These are phyloP conservation scores for Procambarus clarkii DNA, from an alignment of 1,140 invertebrate species.

Conservation along the genomic window DNA sequence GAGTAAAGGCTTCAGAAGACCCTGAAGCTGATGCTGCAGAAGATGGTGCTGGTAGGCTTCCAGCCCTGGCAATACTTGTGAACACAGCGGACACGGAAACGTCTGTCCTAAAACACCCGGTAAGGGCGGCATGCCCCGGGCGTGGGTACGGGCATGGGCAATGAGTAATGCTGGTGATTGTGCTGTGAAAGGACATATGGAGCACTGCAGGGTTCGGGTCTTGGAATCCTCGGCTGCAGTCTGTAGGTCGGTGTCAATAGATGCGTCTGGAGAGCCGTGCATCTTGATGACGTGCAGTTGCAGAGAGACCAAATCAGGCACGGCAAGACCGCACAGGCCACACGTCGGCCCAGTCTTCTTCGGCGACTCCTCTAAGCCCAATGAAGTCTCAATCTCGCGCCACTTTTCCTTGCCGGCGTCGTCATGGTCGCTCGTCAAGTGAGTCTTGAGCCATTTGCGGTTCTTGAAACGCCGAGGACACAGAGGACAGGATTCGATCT, in stretches of 20 bases:
- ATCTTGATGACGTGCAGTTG: constrained; percentile 80
- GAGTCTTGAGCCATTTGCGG: constrained; percentile 91
- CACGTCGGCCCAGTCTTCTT: constrained; percentile 74
- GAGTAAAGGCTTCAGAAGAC: constrained; percentile 75
- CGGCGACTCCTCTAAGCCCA: constrained; percentile 8
- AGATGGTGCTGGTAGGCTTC: constrained; percentile 81
- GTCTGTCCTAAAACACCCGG: constrained; percentile 54
- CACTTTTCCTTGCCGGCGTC: constrained; percentile 72
- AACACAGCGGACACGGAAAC: constrained; percentile 81
- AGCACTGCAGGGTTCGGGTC: constrained; percentile 47
- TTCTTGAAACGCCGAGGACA: constrained; percentile 92
- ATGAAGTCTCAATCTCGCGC: constrained; percentile 58
- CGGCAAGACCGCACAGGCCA: constrained; percentile 77
- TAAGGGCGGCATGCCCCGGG: constrained; percentile 45
- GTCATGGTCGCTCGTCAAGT: constrained; percentile 91
- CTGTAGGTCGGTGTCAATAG: constrained; percentile 36
- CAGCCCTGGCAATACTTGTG: constrained; percentile 78
- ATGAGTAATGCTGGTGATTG: constrained; percentile 60
- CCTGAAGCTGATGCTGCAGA: constrained; percentile 80
- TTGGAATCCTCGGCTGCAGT: constrained; percentile 42
- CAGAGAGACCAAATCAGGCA: constrained; percentile 77
- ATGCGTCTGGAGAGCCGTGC: constrained; percentile 74
- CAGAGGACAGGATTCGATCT: constrained; percentile 86
- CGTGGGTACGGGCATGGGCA: constrained; percentile 64
- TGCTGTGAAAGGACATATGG: constrained; percentile 61